Percentiles rank a stretch among this genome's conserved stretches.
These are phyloP conservation scores for Pinctada fucata DNA, from an alignment of 2,888 invertebrate species.

Conservation along the genomic window DNA sequence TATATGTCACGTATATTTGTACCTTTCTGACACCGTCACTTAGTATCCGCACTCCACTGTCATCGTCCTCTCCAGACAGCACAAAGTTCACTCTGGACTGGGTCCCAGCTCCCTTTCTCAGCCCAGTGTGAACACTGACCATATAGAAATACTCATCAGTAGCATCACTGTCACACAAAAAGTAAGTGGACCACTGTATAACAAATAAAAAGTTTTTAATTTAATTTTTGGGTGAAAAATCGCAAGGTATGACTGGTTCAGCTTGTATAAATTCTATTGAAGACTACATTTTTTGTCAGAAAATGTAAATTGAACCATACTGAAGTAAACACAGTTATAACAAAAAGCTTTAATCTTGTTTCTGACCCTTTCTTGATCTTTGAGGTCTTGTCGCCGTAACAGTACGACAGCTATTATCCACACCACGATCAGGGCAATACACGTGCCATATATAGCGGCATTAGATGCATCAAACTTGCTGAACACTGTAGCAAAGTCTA, in stretches of 20 bases:
- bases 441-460: conserved; percentile 37
- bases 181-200: conserved; percentile 52
- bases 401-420: conserved; percentile 30
- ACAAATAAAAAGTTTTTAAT: neutral
- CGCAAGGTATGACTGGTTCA: too few relatives aligned
- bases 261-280: too few relatives aligned
- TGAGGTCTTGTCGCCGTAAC: conserved; percentile 25
- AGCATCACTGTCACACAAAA: conserved; percentile 48
- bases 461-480: conserved; percentile 39
- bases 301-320: too few relatives aligned
- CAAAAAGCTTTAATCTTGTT: neutral
- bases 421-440: conserved; percentile 32
- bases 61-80: conserved; percentile 58
- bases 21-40: conserved; percentile 50
- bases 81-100: conserved; percentile 53
- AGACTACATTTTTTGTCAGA: too few relatives aligned
- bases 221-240: too few relatives aligned
- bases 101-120: conserved; percentile 49
- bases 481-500: conserved; percentile 36
- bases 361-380: conserved; percentile 32
- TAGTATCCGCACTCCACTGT: conserved; percentile 57
- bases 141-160: conserved; percentile 49
- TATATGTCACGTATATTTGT: neutral
- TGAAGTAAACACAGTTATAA: too few relatives aligned
- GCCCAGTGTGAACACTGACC: conserved; percentile 53